phyloP scores from a whole-genome alignment of 1,140 invertebrate genomes.

The Mactra quadrangularis region DNA sequence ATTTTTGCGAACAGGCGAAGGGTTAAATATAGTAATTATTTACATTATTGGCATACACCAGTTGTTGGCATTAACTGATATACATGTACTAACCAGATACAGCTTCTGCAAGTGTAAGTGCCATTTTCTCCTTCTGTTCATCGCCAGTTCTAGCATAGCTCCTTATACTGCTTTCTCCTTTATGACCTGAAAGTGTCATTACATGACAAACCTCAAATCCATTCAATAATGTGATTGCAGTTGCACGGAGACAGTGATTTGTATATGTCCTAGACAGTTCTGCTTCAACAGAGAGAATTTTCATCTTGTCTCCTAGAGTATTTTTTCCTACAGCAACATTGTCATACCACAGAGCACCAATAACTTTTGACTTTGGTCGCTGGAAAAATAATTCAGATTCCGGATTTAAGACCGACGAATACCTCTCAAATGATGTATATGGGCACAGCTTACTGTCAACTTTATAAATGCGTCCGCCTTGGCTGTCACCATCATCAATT shows the following conservation, averaged over 20 bases:
- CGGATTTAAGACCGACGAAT: constrained; percentile 1
- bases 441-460: background rate
- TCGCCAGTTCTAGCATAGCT: constrained; percentile 29
- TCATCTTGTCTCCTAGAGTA: constrained; percentile 29
- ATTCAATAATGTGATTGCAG: constrained; percentile 26
- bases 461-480: constrained; percentile 34
- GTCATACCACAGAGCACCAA: background rate
- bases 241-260: constrained; percentile 36
- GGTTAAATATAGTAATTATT: too few species aligned
- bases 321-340: background rate
- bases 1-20: too few species aligned
- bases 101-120: background rate
- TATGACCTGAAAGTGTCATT: constrained; percentile 42
- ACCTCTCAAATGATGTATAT: constrained; percentile 4
- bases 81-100: constrained; percentile 4
- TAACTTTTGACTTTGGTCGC: constrained; percentile 9
- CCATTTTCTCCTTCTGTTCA: constrained; percentile 18
- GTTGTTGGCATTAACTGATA: too few species aligned
- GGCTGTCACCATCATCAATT: constrained; percentile 1
- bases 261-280: constrained; percentile 14
- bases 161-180: constrained; percentile 30
- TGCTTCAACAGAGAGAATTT: background rate
- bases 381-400: constrained; percentile 30
- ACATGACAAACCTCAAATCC: constrained; percentile 28
- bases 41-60: too few species aligned